These are phyloP conservation scores for Papilio gigon DNA, from an alignment of 2,888 invertebrate genomes.

Conservation along the genomic window DNA sequence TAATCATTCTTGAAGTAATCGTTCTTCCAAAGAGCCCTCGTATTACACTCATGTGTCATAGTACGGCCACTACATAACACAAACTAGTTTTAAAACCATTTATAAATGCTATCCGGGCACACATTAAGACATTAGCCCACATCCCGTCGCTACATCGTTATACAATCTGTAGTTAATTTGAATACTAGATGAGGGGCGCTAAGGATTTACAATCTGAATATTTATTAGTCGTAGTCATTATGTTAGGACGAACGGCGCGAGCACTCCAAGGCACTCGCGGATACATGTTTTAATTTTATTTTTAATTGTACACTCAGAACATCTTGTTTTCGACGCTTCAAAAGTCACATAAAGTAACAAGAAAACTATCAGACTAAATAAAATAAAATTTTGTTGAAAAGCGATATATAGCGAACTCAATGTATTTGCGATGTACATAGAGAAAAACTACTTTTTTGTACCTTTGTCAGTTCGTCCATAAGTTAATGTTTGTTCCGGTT, in stretches of 20 bases:
- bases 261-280: slow-evolving; percentile 7
- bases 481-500: too few relatives aligned
- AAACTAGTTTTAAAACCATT: slow-evolving; percentile 21
- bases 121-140: slow-evolving; percentile 36
- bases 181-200: slow-evolving; percentile 41
- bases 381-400: too few relatives aligned
- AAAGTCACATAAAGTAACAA: too few relatives aligned
- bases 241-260: slow-evolving; percentile 26
- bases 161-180: slow-evolving; percentile 39
- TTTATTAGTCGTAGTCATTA: slow-evolving; percentile 38
- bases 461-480: too few relatives aligned
- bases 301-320: slow-evolving; percentile 1
- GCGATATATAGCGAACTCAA: too few relatives aligned
- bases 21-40: too few relatives aligned
- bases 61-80: not conserved
- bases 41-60: too few relatives aligned
- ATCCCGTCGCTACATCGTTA: slow-evolving; percentile 29
- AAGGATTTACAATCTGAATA: slow-evolving; percentile 41
- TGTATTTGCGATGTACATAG: too few relatives aligned
- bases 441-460: too few relatives aligned
- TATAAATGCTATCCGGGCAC: slow-evolving; percentile 6
- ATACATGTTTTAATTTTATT: slow-evolving; percentile 34
- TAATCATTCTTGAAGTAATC: too few relatives aligned
- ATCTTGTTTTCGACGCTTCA: not conserved
- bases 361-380: too few relatives aligned